These are phyloP conservation scores for Stenopsyche tienmushanensis DNA, from an alignment of 1,140 invertebrate species.

Conservation along the genomic window DNA sequence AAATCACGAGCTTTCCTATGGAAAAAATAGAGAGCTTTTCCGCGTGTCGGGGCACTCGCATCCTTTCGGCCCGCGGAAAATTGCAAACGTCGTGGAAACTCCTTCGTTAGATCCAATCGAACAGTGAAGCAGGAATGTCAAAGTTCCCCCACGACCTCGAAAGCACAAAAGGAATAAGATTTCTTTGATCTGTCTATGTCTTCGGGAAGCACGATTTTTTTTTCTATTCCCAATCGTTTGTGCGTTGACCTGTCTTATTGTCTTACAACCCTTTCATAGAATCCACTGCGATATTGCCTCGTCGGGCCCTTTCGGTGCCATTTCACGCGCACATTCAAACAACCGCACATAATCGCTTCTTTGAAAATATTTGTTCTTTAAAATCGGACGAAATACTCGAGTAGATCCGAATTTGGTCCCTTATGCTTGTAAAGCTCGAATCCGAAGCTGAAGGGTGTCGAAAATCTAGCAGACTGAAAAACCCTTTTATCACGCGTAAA, in stretches of 20 bases:
- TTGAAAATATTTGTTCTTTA: too few species aligned
- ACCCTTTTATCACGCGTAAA: conserved; percentile 22
- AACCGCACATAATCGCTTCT: too few species aligned
- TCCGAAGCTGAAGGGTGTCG: conserved; percentile 17
- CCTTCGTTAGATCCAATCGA: conserved; percentile 17
- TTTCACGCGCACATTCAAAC: too few species aligned
- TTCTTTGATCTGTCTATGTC: conserved; percentile 25
- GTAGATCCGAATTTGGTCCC: conserved; percentile 3
- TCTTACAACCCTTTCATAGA: conserved; percentile 11
- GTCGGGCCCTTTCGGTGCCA: too few species aligned
- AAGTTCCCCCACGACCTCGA: not conserved
- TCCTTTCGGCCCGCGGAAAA: conserved; percentile 5
- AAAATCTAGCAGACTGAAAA: conserved; percentile 1
- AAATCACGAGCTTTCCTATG: not conserved
- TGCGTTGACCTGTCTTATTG: conserved; percentile 25
- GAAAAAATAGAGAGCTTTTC: too few species aligned
- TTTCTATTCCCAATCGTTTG: conserved; percentile 24
- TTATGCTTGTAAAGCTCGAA: conserved; percentile 5
- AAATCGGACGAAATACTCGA: conserved; percentile 7
- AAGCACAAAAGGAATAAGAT: not conserved
- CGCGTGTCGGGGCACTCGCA: not conserved
- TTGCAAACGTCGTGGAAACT: conserved; percentile 24
- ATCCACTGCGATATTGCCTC: too few species aligned
- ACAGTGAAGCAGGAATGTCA: conserved; percentile 9
- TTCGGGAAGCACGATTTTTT: conserved; percentile 16